Evolutionary conservation across 2,888 invertebrate species (phyloP).

Genomic region (Yponomeuta plumbellus): DNA sequence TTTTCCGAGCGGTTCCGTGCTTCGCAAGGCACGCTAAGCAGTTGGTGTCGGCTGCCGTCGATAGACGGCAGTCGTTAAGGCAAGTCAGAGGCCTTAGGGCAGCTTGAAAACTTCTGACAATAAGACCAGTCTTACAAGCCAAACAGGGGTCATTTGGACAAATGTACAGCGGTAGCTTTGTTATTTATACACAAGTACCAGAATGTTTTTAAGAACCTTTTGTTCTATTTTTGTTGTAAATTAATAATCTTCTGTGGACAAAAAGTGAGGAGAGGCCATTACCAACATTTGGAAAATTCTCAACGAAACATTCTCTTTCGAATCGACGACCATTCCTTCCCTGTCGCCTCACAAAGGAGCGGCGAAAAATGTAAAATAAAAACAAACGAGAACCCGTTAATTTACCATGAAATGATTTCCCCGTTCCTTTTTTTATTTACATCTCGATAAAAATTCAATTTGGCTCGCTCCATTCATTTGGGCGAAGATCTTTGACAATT

Average conservation of each 20-base stretch:
- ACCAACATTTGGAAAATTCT: not conserved
- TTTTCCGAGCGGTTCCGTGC: too few relatives aligned
- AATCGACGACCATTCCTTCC: conserved; percentile 4
- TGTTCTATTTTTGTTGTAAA: not conserved
- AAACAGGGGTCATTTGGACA: too few relatives aligned
- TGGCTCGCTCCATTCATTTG: conserved; percentile 49
- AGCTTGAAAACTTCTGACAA: too few relatives aligned
- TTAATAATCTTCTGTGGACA: not conserved
- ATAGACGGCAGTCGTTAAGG: too few relatives aligned
- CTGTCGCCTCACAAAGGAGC: not conserved
- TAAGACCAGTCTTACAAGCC: too few relatives aligned
- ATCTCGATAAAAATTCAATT: conserved; percentile 76
- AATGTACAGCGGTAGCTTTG: too few relatives aligned
- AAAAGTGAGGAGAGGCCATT: conserved; percentile 10
- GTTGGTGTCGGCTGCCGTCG: too few relatives aligned
- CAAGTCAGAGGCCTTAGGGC: too few relatives aligned
- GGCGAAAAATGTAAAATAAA: conserved; percentile 10
- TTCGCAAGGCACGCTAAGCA: too few relatives aligned
- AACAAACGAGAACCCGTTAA: conserved; percentile 22
- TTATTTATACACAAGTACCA: not conserved
- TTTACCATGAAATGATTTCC: conserved; percentile 25
- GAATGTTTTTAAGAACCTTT: not conserved
- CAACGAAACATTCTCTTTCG: conserved; percentile 10
- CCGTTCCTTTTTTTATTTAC: conserved; percentile 32
- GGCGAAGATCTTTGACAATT: conserved; percentile 58